Conservation (phyloP, 2,888 invertebrate genomes). For the Ophion ventricosus region DNA sequence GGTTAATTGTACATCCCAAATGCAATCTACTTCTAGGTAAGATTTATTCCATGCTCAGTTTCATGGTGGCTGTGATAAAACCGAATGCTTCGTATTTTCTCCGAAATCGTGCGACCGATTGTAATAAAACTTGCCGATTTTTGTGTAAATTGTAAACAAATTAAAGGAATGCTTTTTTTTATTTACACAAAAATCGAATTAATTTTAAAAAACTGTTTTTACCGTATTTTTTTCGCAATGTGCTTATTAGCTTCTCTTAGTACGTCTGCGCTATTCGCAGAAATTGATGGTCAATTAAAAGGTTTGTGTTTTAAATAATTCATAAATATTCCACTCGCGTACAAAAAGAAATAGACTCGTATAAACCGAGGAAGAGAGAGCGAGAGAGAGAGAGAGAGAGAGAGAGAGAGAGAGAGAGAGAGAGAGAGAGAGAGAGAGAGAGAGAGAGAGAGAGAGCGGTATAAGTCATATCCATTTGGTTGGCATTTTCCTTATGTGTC, state of each 20-base stretch:
- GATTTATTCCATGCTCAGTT: neutral
- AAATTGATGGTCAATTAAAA: conserved; percentile 19
- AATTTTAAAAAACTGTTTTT: neutral
- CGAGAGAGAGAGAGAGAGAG: too few species aligned
- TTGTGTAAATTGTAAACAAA: neutral
- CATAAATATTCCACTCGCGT: conserved; percentile 18
- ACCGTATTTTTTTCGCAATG: neutral
- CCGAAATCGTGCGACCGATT: too few species aligned
- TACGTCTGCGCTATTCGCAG: neutral
- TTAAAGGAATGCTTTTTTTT: neutral
- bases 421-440: neutral
- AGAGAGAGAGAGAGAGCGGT: neutral
- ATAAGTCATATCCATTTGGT: neutral
- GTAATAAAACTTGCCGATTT: neutral
- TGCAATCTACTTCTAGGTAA: neutral
- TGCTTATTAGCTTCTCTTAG: neutral
- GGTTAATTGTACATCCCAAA: too few species aligned
- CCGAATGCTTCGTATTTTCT: neutral
- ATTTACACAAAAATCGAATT: neutral
- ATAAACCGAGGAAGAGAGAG: neutral
- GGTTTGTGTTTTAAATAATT: neutral
- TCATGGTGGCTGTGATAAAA: neutral
- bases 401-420: neutral
- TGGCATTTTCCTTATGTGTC: neutral
- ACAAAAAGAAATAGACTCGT: neutral